phyloP scores from a whole-genome alignment of 2,888 invertebrate genomes.

The Mantis religiosa region DNA sequence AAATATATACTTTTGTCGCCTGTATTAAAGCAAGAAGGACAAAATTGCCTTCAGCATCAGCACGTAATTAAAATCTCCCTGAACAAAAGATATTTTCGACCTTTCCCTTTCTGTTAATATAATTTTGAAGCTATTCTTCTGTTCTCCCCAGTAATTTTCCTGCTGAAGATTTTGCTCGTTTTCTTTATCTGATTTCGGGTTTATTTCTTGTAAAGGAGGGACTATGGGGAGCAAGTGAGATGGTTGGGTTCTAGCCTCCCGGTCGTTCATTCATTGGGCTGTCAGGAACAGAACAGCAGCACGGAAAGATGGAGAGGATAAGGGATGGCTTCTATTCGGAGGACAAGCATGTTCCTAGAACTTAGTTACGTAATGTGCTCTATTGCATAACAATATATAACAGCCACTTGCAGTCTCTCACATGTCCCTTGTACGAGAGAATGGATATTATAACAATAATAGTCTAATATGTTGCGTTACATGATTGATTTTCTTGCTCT shows the following conservation, averaged over 20 bases:
- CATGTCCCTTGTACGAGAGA: too few relatives aligned
- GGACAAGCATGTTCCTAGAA: background rate
- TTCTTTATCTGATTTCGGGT: background rate
- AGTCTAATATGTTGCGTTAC: too few relatives aligned
- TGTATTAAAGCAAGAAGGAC: background rate
- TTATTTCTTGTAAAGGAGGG: background rate
- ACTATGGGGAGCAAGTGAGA: background rate
- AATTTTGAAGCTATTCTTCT: background rate
- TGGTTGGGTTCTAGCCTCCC: background rate
- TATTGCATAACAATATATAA: background rate
- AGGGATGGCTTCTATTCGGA: background rate
- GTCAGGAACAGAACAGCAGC: slow-evolving; percentile 6
- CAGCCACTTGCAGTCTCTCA: too few relatives aligned
- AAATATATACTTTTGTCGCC: too few relatives aligned
- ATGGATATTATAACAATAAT: too few relatives aligned
- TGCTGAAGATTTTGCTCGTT: background rate
- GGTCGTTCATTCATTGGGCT: slow-evolving; percentile 22
- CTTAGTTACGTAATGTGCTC: background rate
- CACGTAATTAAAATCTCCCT: background rate
- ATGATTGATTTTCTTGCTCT: too few relatives aligned
- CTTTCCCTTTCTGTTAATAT: background rate
- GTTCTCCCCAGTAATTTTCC: background rate
- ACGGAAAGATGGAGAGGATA: background rate
- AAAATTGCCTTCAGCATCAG: background rate
- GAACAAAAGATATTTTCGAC: background rate